Evolutionary conservation across 2,113 vertebrate species (phyloP).

Genomic region (Pluvianellus socialis): DNA sequence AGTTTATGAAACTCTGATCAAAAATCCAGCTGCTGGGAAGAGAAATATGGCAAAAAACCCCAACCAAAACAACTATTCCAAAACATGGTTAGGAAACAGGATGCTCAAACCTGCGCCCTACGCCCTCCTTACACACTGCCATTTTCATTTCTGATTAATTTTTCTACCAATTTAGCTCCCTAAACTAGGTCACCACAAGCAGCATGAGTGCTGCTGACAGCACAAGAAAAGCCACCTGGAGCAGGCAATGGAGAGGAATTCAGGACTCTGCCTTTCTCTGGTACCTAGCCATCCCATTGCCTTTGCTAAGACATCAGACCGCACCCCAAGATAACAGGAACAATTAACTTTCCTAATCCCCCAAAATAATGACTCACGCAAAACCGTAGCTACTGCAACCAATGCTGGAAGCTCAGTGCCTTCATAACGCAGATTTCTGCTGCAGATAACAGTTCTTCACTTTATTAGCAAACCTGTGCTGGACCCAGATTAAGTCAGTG

Average conservation of each 20-base stretch:
- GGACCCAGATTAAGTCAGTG: neutral
- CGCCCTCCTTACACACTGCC: too few species aligned
- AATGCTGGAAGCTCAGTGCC: neutral
- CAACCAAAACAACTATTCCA: neutral
- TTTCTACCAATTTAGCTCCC: neutral
- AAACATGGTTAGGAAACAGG: neutral
- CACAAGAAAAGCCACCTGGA: neutral
- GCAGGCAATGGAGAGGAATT: neutral
- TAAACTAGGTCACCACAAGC: neutral
- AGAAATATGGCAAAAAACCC: neutral
- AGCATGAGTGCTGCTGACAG: neutral
- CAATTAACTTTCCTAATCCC: neutral
- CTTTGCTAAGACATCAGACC: neutral
- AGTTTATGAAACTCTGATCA: neutral
- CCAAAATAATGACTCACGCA: neutral
- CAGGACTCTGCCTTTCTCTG: neutral
- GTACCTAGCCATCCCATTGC: rapidly evolving
- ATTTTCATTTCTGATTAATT: neutral
- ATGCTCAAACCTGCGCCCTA: neutral
- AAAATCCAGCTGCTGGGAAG: neutral
- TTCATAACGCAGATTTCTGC: neutral
- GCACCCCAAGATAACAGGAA: neutral
- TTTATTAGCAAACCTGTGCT: neutral
- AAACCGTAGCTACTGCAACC: neutral
- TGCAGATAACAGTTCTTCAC: neutral